phyloP scores from a whole-genome alignment of 2,797 vertebrate genomes.

The Tenualosa ilisha region DNA sequence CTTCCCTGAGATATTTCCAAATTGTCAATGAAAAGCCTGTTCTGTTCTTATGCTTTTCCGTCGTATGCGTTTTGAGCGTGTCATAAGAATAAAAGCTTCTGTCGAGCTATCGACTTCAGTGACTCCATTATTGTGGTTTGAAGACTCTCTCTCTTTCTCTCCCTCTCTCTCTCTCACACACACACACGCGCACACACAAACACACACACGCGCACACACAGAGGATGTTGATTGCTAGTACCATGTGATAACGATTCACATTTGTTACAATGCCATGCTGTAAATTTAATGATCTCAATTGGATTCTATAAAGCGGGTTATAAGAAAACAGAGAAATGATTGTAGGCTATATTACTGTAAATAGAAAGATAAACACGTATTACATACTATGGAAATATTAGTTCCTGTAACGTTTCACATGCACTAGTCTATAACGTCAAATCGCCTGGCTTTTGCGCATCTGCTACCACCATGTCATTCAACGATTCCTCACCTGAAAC shows the following conservation, averaged over 20 bases:
- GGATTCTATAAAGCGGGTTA: background rate
- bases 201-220: background rate
- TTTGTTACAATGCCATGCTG: background rate
- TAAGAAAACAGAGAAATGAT: too few relatives aligned
- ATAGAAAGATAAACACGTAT: too few relatives aligned
- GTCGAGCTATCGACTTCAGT: constrained; percentile 22
- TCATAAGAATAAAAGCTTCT: constrained; percentile 28
- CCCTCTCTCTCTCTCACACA: constrained; percentile 22
- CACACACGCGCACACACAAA: background rate
- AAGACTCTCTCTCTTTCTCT: constrained; percentile 37
- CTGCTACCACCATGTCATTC: background rate
- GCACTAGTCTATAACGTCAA: too few relatives aligned
- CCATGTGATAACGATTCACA: background rate
- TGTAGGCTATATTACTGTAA: too few relatives aligned
- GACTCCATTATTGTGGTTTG: background rate
- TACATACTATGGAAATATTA: too few relatives aligned
- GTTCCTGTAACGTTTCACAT: too few relatives aligned
- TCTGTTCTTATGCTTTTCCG: constrained; percentile 24
- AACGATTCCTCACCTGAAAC: background rate
- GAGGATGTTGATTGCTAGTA: constrained; percentile 26
- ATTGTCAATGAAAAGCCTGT: background rate
- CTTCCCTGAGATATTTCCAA: constrained; percentile 19
- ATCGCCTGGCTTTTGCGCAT: background rate
- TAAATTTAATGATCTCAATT: background rate
- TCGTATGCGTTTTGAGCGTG: constrained; percentile 27